Base-by-base conservation (phyloP, 2,797 vertebrate genomes). In the Chelon labrosus region DNA sequence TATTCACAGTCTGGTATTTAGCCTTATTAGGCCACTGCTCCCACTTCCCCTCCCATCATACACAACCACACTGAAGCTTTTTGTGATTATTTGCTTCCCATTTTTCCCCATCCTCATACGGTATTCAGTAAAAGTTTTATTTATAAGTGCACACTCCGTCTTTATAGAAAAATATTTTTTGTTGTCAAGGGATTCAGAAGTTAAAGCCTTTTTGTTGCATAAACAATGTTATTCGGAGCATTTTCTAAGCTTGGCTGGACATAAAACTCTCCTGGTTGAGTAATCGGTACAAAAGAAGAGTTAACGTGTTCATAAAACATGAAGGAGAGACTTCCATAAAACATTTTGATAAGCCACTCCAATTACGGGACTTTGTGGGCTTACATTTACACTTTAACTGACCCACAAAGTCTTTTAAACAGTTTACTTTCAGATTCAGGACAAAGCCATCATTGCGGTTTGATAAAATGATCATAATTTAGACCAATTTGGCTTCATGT, bases 1-100 rank as follows among this genome's bases (percentile, higher is more conserved):
- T 90, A 90, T 90, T 90, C 88, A 79, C 88, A 79, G 85, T 88
- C 88, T 91, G 89, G 88, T 88, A 85, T 91, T 91, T 86, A 77
- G 83, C 83, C 83, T 91, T 89, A 90, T 90, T 92, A 85, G 84
- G 82, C 77, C 77, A 60, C 70, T 70, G 82, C 82, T 82, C 75
- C 81, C 73, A 72, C 63, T 11, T 37, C 71, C 68, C 66, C 70
- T 79, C 73, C 70, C 83, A 77, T 61, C 72, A 65, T 55, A 53
- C 78, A 25, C 82, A 0, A 41, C 63, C 77, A 73, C 63, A 63
- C 51, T 41, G 20, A 65, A 39, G 51, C 62, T 20, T 56, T 59
- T 22, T 67, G 35, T 67, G 14, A 13, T 67, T 67, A 22, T 71
- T 84, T 78, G 56, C 55, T 53, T 77, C 53, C 59, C n/a, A 47